Conservation (phyloP, 2,797 vertebrate genomes). For the Lates japonicus region DNA sequence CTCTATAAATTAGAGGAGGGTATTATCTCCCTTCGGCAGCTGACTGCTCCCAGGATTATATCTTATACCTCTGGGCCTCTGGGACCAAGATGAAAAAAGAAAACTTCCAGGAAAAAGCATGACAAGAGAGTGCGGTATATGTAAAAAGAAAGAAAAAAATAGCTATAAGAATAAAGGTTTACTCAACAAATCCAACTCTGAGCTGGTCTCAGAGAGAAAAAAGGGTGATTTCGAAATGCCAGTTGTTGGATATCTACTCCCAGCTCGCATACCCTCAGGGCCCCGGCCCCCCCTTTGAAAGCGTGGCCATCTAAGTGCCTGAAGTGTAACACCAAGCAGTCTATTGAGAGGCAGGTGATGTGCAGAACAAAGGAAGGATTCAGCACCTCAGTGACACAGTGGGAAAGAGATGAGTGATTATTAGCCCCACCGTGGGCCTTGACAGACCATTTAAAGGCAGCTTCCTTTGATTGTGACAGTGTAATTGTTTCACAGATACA, state of each 20-base stretch:
- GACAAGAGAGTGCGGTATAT: slow-evolving; percentile 26
- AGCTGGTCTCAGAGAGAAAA: slow-evolving; percentile 28
- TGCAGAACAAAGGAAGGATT: slow-evolving; percentile 90
- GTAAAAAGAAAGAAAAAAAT: slow-evolving; percentile 27
- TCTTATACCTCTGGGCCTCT: slow-evolving; percentile 56
- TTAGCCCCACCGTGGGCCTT: slow-evolving; percentile 86
- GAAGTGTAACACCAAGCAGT: slow-evolving; percentile 88
- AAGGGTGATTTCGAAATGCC: slow-evolving; percentile 57
- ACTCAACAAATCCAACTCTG: slow-evolving; percentile 49
- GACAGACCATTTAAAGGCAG: slow-evolving; percentile 88
- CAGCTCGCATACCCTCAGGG: slow-evolving; percentile 74
- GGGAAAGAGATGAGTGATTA: slow-evolving; percentile 89
- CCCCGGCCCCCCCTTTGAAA: slow-evolving; percentile 77
- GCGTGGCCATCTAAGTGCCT: slow-evolving; percentile 86
- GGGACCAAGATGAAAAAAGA: slow-evolving; percentile 16
- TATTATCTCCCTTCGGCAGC: slow-evolving; percentile 73
- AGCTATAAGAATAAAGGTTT: slow-evolving; percentile 52
- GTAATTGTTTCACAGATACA: slow-evolving; percentile 91
- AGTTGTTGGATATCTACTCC: slow-evolving; percentile 74
- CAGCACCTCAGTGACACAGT: slow-evolving; percentile 87
- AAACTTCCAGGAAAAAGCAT: slow-evolving; percentile 44
- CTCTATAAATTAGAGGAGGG: slow-evolving; percentile 75
- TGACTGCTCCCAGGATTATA: slow-evolving; percentile 72
- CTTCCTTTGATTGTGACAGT: slow-evolving; percentile 94
- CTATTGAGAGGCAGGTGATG: slow-evolving; percentile 90